Evolutionary conservation across 2,797 vertebrate species (phyloP).

Genomic region (Gymnodraco acuticeps): DNA sequence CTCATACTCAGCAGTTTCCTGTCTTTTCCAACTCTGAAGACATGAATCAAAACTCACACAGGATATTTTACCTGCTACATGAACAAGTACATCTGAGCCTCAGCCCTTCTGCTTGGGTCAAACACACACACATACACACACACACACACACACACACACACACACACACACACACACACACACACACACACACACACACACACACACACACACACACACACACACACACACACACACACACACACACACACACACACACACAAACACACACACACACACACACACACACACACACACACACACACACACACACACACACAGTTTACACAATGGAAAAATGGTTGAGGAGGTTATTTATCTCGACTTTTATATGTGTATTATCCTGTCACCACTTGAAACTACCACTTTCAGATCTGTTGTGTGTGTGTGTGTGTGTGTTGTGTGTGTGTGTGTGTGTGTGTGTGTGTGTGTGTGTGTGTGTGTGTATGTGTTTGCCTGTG

Average conservation of each 20-base stretch:
- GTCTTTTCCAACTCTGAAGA: constrained; percentile 6
- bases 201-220: neutral
- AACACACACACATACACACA: neutral
- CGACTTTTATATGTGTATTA: constrained; percentile 25
- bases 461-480: neutral
- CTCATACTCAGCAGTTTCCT: constrained; percentile 41
- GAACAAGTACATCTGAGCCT: neutral
- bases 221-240: constrained; percentile 1
- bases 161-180: neutral
- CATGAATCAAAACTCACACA: constrained; percentile 36
- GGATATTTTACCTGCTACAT: constrained; percentile 11
- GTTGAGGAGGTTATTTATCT: constrained; percentile 43
- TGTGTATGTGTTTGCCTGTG: neutral
- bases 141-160: neutral
- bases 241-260: neutral
- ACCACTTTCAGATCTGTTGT: constrained; percentile 17
- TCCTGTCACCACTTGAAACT: constrained; percentile 27
- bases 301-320: constrained; percentile 1
- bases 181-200: neutral
- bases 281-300: neutral
- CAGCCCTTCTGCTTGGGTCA: neutral
- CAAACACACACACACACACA: neutral
- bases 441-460: neutral
- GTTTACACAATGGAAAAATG: constrained; percentile 29
- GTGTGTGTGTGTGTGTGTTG: neutral